These are phyloP conservation scores for Eristalis arbustorum DNA, from an alignment of 2,888 invertebrate genomes.

Conservation along the genomic window DNA sequence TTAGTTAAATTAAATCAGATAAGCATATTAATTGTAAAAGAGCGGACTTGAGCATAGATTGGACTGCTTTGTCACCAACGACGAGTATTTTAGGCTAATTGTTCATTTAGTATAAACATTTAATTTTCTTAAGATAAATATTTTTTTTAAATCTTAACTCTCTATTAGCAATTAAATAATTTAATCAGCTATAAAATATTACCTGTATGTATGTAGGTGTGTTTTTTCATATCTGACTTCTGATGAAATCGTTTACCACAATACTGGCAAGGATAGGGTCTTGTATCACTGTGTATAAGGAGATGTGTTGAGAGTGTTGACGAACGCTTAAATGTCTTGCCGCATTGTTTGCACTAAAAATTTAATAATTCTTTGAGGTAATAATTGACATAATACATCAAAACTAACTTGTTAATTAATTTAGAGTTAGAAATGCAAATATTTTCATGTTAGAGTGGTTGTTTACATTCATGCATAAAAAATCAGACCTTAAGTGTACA, in stretches of 20 bases:
- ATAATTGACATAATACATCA: no score
- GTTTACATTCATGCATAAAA: neutral
- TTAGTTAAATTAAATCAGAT: constrained; percentile 80
- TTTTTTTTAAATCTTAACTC: constrained; percentile 11
- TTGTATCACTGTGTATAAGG: constrained; percentile 97
- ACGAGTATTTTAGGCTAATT: constrained; percentile 19
- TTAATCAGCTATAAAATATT: constrained; percentile 73
- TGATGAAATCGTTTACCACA: constrained; percentile 83
- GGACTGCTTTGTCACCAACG: constrained; percentile 24
- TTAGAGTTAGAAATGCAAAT: no score
- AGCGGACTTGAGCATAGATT: constrained; percentile 34
- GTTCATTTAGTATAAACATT: constrained; percentile 47
- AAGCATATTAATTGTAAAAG: constrained; percentile 72
- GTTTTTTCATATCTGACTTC: constrained; percentile 97
- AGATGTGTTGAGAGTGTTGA: constrained; percentile 98
- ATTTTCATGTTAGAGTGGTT: no score
- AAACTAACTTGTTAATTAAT: no score
- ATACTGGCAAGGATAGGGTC: constrained; percentile 99
- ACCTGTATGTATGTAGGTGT: constrained; percentile 98
- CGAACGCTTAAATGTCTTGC: constrained; percentile 97
- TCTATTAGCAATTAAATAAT: constrained; percentile 14
- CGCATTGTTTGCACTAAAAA: constrained; percentile 93
- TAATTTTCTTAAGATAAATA: constrained; percentile 9
- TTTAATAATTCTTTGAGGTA: neutral
- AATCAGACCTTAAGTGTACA: neutral